Conservation (phyloP, 2,113 vertebrate genomes). For the Hyaena hyaena region DNA sequence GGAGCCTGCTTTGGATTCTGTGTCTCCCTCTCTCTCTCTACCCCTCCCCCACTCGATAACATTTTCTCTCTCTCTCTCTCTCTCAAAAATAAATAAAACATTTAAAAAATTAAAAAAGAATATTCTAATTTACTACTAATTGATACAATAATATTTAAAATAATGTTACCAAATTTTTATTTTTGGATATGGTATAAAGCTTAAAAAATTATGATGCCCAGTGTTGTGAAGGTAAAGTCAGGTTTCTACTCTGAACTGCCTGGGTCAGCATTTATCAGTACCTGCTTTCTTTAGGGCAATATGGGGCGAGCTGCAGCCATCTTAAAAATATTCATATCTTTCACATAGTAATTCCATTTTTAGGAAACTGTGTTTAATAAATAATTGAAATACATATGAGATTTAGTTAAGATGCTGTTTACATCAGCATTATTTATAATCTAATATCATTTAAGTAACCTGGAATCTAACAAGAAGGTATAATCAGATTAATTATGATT, state of each 20-base stretch:
- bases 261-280: background rate
- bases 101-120: too few relatives aligned
- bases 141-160: conserved; percentile 18
- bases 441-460: background rate
- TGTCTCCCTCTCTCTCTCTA: too few relatives aligned
- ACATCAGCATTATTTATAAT: background rate
- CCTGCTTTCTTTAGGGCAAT: background rate
- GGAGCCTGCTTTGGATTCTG: too few relatives aligned
- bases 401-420: background rate
- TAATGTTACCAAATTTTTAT: background rate
- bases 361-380: background rate
- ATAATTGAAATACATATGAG: background rate
- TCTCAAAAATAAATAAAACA: too few relatives aligned
- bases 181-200: background rate
- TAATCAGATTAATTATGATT: background rate
- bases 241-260: background rate
- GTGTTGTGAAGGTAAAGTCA: background rate
- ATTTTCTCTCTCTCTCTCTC: too few relatives aligned
- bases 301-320: background rate
- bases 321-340: background rate
- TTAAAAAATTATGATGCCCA: background rate
- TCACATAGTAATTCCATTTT: background rate
- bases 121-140: background rate
- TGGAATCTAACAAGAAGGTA: background rate
- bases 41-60: too few relatives aligned